Conservation (phyloP, 1,140 invertebrate genomes). For the Drosophila ercepeae region DNA sequence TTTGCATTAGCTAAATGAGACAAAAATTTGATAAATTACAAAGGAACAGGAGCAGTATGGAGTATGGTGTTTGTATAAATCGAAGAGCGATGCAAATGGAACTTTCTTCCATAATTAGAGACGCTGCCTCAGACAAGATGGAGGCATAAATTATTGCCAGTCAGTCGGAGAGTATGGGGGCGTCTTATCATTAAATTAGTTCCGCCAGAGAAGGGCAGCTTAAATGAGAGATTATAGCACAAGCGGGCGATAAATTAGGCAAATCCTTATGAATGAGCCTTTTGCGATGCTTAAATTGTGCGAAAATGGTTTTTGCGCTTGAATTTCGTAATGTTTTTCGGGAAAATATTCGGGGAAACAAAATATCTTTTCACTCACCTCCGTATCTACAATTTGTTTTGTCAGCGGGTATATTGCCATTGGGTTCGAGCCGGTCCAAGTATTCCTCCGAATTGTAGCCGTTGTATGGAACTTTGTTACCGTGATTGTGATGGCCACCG, state of each 20-base stretch:
- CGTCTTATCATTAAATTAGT: conserved; percentile 76
- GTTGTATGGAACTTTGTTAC: conserved; percentile 91
- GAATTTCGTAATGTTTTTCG: not conserved
- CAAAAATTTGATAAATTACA: conserved; percentile 76
- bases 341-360: not conserved
- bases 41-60: not conserved
- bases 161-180: conserved; percentile 36
- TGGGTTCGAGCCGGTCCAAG: conserved; percentile 94
- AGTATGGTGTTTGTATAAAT: not conserved
- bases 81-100: conserved; percentile 30
- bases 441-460: conserved; percentile 94
- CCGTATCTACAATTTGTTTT: conserved; percentile 83
- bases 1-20: conserved; percentile 72
- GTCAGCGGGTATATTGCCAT: conserved; percentile 90
- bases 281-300: conserved; percentile 35
- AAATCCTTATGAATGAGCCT: conserved; percentile 74
- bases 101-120: conserved; percentile 64
- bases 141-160: conserved; percentile 71
- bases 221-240: conserved; percentile 76
- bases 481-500: conserved; percentile 82
- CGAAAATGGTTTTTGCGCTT: conserved; percentile 12
- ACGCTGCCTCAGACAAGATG: conserved; percentile 54
- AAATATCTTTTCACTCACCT: conserved; percentile 66
- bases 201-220: conserved; percentile 23
- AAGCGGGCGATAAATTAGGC: conserved; percentile 70